Percentiles rank a stretch among this genome's conserved stretches.
Conservation (phyloP, 1,140 invertebrate genomes). For the Pomacea maculata region DNA sequence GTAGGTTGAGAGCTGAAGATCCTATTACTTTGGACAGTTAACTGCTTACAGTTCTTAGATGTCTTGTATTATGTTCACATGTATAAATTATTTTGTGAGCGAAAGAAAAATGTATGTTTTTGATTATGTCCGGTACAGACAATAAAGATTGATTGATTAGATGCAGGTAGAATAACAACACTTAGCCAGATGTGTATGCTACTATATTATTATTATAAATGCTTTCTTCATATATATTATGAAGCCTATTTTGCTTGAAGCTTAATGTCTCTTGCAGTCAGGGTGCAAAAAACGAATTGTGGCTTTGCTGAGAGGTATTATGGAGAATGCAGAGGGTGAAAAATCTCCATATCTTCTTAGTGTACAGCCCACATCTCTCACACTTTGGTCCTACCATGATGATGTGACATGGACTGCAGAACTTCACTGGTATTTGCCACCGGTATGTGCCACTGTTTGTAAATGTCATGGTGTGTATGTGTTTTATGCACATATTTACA, state of each 20-base stretch:
- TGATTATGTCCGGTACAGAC: too few species aligned
- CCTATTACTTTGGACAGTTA: too few species aligned
- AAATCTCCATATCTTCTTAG: constrained; percentile 5
- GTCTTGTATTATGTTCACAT: too few species aligned
- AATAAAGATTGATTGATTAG: too few species aligned
- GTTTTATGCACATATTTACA: neutral
- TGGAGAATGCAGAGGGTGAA: neutral
- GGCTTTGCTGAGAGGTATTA: neutral
- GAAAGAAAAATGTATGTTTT: too few species aligned
- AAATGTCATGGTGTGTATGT: neutral
- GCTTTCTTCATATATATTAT: too few species aligned
- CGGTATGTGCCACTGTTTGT: neutral
- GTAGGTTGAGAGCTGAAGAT: too few species aligned
- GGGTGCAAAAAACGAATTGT: constrained; percentile 13
- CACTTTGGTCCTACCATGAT: constrained; percentile 19
- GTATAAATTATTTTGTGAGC: too few species aligned
- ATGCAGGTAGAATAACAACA: too few species aligned
- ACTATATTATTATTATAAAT: too few species aligned
- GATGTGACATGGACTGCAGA: constrained; percentile 5
- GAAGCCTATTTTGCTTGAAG: neutral
- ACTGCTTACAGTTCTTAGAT: too few species aligned
- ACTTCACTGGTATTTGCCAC: constrained; percentile 20
- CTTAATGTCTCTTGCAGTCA: constrained; percentile 16
- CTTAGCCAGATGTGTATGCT: too few species aligned
- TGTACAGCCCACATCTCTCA: constrained; percentile 17